A percentile compares a stretch with the other conserved stretches of the same genome.
These are phyloP conservation scores for Drosophila setosimentum DNA, from an alignment of 2,888 invertebrate genomes.

Conservation along the genomic window DNA sequence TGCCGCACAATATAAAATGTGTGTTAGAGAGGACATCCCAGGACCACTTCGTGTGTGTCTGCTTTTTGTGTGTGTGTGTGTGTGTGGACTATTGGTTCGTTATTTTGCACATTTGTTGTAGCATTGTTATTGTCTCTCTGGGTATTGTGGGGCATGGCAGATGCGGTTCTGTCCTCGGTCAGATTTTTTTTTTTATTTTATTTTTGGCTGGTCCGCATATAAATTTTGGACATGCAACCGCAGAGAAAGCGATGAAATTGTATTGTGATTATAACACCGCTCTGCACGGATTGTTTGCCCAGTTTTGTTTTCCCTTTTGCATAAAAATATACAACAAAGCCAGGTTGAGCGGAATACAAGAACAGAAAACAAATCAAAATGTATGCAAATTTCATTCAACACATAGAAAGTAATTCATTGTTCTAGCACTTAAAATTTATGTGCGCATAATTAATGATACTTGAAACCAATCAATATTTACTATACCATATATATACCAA, in stretches of 20 bases:
- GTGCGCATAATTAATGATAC: constrained; percentile 21
- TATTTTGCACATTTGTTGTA: constrained; percentile 28
- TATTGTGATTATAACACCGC: constrained; percentile 40
- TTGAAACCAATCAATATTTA: constrained; percentile 26
- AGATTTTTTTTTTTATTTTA: constrained; percentile 41
- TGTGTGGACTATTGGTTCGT: constrained; percentile 5
- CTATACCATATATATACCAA: neutral
- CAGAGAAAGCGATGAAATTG: constrained; percentile 45
- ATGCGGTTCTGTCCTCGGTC: constrained; percentile 20
- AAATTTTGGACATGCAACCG: constrained; percentile 18
- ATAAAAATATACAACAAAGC: constrained; percentile 16
- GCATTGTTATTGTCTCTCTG: constrained; percentile 16
- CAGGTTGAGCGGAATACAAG: constrained; percentile 2
- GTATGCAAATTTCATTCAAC: constrained; percentile 54
- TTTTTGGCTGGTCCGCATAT: constrained; percentile 27
- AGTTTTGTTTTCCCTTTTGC: neutral
- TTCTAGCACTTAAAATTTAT: constrained; percentile 27
- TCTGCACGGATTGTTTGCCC: constrained; percentile 3
- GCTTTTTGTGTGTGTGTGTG: neutral
- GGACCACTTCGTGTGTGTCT: neutral
- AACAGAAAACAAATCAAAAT: constrained; percentile 24
- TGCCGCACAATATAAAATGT: constrained; percentile 62
- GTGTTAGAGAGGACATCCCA: constrained; percentile 29
- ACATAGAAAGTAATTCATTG: constrained; percentile 26
- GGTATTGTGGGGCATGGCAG: constrained; percentile 49